Base-by-base conservation (phyloP, 2,888 invertebrate genomes). In the Apamea sordens region DNA sequence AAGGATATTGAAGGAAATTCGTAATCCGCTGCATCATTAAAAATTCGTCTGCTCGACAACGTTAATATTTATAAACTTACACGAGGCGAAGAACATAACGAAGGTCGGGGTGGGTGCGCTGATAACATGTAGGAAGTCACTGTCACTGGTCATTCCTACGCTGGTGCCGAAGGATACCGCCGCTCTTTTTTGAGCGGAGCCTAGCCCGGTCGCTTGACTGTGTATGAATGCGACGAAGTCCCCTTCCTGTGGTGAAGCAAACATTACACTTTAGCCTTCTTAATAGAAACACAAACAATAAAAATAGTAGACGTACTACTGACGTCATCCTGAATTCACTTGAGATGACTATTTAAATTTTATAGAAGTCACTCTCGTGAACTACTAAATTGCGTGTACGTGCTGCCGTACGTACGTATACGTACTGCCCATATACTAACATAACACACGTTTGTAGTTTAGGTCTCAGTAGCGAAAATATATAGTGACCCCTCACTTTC, bases 71-170 rank as follows among this genome's bases (percentile, higher is more conserved):
- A 32, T 6, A n/a, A 41, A 95, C 96, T 94, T 86, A 98, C 98
- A 98, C 24, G 98, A 97, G 21, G 98, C 98, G 92, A 98, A 98
- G 92, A 98, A 98, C 98, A 98, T 98, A 82, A 98, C 97, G 75
- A 98, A 97, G 2, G 97, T 97, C 28, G 98, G 97, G 67, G 96
- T 97, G 72, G 97, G 92, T 28, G 97, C 94, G 63, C 96, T 96
- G n/a, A 98, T 95, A 74, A 97, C 94, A 1, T 95, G 76, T 80
- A 97, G 97, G 92, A 98, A 98, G 89, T 97, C 97, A 0, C 94
- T 94, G 81, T 98, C 98, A 18, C 96, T 97, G 6, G 98, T 93
- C 68, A 97, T 89, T 4, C 95, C 73, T 0, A 98, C 95, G 84
- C 96, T 96, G 7, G 95, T 85, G 0, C 96, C 95, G 79, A 96